Percentiles rank a stretch among this genome's conserved stretches.
Evolutionary conservation across 2,797 vertebrate genomes (phyloP).

Genomic region (Champsocephalus esox): DNA sequence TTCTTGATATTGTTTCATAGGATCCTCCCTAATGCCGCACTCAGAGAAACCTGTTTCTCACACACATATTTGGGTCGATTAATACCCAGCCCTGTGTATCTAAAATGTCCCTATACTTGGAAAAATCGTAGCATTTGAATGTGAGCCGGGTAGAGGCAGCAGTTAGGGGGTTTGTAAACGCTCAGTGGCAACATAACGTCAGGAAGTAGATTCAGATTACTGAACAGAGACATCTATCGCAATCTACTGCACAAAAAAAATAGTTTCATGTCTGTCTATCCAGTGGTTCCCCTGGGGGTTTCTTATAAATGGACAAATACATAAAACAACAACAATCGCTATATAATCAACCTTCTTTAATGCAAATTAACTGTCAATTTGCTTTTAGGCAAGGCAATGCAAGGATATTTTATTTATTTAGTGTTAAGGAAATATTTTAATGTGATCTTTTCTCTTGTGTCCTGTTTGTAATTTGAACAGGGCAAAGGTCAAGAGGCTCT

Average conservation of each 20-base stretch:
- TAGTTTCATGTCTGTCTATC: neutral
- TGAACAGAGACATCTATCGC: constrained; percentile 2
- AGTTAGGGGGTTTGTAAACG: constrained; percentile 24
- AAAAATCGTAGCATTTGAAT: constrained; percentile 10
- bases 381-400: neutral
- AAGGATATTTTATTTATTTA: no score
- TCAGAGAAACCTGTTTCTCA: constrained; percentile 47
- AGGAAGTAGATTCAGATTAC: neutral
- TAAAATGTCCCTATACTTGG: constrained; percentile 3
- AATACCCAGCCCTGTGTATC: constrained; percentile 2
- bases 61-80: constrained; percentile 44
- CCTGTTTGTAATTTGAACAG: no score
- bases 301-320: no score
- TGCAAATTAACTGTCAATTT: constrained; percentile 14
- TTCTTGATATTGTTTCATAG: constrained; percentile 67
- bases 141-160: neutral
- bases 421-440: no score
- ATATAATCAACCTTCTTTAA: neutral
- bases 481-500: no score
- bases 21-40: constrained; percentile 49
- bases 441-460: no score
- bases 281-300: no score
- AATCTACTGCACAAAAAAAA: neutral
- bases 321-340: no score
- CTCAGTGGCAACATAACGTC: neutral